These are phyloP conservation scores for Pseudobourletiella spinata DNA, from an alignment of 1,140 invertebrate species.

Conservation along the genomic window DNA sequence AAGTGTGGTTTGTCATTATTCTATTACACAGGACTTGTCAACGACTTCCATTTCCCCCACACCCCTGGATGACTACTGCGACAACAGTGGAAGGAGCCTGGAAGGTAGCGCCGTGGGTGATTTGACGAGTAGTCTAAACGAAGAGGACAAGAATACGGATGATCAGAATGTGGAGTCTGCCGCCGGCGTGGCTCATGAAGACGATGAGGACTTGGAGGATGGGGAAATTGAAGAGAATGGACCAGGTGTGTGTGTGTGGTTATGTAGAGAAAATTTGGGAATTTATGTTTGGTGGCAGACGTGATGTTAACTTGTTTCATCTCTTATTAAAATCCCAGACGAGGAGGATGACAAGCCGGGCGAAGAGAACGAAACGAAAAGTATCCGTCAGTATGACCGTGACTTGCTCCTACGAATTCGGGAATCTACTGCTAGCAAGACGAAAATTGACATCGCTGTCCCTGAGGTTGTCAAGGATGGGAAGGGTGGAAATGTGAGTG, in stretches of 20 bases:
- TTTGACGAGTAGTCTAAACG: neutral
- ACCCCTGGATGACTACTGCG: slow-evolving; percentile 22
- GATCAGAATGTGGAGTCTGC: neutral
- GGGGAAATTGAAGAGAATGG: slow-evolving; percentile 18
- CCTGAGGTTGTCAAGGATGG: slow-evolving; percentile 16
- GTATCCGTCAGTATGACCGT: slow-evolving; percentile 46
- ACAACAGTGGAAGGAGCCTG: neutral
- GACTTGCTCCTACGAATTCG: slow-evolving; percentile 44
- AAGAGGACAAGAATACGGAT: neutral
- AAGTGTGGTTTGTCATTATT: no score
- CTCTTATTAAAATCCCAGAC: no score
- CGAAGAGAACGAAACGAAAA: slow-evolving; percentile 37
- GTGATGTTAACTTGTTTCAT: neutral
- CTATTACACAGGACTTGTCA: slow-evolving; percentile 19
- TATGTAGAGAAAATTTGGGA: neutral
- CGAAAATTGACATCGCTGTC: slow-evolving; percentile 28
- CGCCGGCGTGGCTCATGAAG: neutral
- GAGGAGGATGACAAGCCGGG: slow-evolving; percentile 13
- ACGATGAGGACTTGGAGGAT: slow-evolving; percentile 18
- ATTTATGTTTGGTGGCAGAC: neutral
- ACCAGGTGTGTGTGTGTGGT: neutral
- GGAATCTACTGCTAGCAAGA: slow-evolving; percentile 40
- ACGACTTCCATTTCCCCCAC: slow-evolving; percentile 26
- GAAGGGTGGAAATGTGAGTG: neutral
- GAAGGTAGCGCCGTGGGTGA: neutral